Conservation (phyloP, 2,113 vertebrate species). For the Uria aalge region DNA sequence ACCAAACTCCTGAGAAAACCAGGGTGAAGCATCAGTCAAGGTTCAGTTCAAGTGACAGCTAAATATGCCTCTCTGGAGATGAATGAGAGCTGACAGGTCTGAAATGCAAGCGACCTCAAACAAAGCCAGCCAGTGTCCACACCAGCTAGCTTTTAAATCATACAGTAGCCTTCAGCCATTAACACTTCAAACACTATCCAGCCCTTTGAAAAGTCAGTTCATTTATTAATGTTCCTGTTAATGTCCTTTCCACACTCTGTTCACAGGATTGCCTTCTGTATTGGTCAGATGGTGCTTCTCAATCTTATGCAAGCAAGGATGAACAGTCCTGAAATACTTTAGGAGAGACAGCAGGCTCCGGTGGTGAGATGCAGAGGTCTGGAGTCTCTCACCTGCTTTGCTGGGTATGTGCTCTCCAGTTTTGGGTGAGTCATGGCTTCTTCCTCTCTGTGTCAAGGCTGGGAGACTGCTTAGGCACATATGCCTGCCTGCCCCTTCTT, state of each 20-base stretch:
- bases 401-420: neutral
- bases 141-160: conserved; percentile 11
- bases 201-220: conserved; percentile 2
- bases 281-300: neutral
- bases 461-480: neutral
- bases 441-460: neutral
- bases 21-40: conserved; percentile 45
- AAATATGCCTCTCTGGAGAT: conserved; percentile 30
- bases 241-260: neutral
- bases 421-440: neutral
- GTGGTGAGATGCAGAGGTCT: neutral
- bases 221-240: conserved; percentile 22
- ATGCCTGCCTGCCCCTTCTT: neutral
- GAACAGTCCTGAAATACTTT: neutral
- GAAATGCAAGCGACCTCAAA: neutral
- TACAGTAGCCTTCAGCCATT: conserved; percentile 28
- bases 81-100: conserved; percentile 4
- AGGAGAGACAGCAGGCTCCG: neutral
- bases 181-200: neutral
- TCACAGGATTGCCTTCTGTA: neutral
- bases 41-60: conserved; percentile 36
- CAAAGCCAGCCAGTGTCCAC: conserved; percentile 33
- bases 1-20: conserved; percentile 36
- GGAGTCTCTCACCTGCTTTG: neutral
- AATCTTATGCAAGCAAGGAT: neutral